Evolutionary conservation across 2,797 vertebrate species (phyloP).

Genomic region (Hylomyscus alleni): DNA sequence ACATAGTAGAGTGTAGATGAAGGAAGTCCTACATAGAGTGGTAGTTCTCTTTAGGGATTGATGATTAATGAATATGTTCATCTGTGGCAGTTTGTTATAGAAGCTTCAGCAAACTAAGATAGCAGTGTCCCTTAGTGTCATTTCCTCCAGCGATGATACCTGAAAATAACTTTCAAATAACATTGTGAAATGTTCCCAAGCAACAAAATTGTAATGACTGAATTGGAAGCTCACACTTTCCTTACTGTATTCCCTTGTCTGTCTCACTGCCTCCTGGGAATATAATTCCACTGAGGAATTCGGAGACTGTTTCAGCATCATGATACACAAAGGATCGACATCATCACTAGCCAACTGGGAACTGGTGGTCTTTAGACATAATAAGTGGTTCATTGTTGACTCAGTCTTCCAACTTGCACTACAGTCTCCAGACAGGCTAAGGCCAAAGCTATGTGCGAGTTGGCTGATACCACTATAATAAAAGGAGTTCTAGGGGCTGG

Average conservation of each 20-base stretch:
- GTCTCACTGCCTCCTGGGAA: not conserved
- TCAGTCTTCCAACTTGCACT: not conserved
- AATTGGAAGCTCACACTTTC: not conserved
- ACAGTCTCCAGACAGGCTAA: not conserved
- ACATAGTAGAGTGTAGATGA: not conserved
- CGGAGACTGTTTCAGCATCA: not conserved
- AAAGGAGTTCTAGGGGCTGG: not conserved
- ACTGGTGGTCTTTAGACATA: not conserved
- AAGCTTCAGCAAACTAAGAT: not conserved
- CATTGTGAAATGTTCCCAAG: not conserved
- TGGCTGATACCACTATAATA: not conserved
- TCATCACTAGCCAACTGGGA: not conserved
- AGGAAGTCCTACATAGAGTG: not conserved
- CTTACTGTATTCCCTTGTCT: not conserved
- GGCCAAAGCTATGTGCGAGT: not conserved
- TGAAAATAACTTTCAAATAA: not conserved
- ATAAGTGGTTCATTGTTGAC: not conserved
- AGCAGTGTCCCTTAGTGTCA: not conserved
- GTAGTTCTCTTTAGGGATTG: not conserved
- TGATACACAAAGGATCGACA: not conserved
- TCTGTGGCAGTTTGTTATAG: not conserved
- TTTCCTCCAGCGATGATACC: not conserved
- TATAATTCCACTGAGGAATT: not conserved
- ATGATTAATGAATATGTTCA: not conserved
- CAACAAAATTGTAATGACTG: not conserved